phyloP scores from a whole-genome alignment of 2,888 invertebrate species.

The Hirtodrosophila alboralis region DNA sequence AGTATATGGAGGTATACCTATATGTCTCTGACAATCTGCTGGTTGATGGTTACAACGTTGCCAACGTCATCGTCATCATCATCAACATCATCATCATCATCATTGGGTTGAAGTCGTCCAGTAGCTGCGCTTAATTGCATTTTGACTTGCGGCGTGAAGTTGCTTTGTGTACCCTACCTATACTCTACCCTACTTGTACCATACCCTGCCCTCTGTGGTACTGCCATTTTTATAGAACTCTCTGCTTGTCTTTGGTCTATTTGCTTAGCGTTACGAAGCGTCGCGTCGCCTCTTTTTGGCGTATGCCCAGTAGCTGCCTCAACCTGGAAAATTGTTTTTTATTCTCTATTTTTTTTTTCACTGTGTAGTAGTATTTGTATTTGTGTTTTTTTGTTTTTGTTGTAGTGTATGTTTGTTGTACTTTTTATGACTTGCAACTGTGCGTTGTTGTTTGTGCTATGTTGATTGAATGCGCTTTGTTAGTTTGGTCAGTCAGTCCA shows the following conservation, averaged over 20 bases:
- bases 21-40: constrained; percentile 68
- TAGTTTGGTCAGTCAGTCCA: constrained; percentile 44
- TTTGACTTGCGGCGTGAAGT: constrained; percentile 81
- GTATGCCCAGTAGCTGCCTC: constrained; percentile 71
- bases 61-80: constrained; percentile 42
- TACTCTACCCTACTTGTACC: constrained; percentile 1
- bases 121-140: constrained; percentile 79
- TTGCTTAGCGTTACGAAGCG: constrained; percentile 70
- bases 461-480: constrained; percentile 76
- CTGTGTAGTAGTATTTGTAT: constrained; percentile 33
- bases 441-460: constrained; percentile 57
- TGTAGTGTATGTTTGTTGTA: constrained; percentile 56
- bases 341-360: constrained; percentile 1
- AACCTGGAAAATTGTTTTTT: constrained; percentile 47
- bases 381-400: constrained; percentile 10
- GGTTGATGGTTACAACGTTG: constrained; percentile 63
- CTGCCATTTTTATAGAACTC: constrained; percentile 41
- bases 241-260: constrained; percentile 59
- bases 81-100: constrained; percentile 17
- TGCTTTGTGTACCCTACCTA: constrained; percentile 56
- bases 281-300: constrained; percentile 68
- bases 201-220: not conserved
- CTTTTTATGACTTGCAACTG: constrained; percentile 77
- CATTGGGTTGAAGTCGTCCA: constrained; percentile 55
- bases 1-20: not conserved